These are phyloP conservation scores for Oenanthe oenanthe DNA, from an alignment of 2,113 vertebrate genomes.

Conservation along the genomic window DNA sequence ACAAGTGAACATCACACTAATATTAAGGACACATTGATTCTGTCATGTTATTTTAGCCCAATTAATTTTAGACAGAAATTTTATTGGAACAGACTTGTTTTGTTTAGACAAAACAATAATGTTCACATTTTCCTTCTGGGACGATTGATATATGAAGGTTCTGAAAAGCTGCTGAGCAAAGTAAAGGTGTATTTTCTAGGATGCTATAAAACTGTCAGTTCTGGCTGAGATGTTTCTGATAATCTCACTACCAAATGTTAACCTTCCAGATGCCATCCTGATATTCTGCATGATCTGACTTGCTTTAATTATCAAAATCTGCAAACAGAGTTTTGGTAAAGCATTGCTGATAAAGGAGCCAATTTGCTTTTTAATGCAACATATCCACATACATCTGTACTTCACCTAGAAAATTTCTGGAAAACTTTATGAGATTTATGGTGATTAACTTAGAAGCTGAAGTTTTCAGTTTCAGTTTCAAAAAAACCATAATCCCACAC, in stretches of 20 bases:
- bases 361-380: background rate
- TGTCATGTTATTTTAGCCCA: background rate
- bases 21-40: background rate
- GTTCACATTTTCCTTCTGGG: constrained; percentile 2
- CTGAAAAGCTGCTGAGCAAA: constrained; percentile 27
- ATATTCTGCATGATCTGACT: background rate
- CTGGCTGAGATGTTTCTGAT: background rate
- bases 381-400: background rate
- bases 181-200: constrained; percentile 23
- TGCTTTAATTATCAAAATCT: background rate
- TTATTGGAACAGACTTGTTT: background rate
- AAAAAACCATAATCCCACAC: accelerated
- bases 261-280: background rate
- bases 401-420: background rate
- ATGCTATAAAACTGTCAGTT: constrained; percentile 42
- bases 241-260: background rate
- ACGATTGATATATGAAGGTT: constrained; percentile 1
- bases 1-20: background rate
- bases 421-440: background rate
- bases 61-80: background rate
- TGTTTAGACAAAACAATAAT: background rate
- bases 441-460: background rate
- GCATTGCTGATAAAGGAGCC: background rate
- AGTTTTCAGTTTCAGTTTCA: background rate
- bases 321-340: background rate